Evolutionary conservation across 2,113 vertebrate species (phyloP), one percentile per base, ranked within the genome.

Genomic region (Catharus bicknelli): DNA sequence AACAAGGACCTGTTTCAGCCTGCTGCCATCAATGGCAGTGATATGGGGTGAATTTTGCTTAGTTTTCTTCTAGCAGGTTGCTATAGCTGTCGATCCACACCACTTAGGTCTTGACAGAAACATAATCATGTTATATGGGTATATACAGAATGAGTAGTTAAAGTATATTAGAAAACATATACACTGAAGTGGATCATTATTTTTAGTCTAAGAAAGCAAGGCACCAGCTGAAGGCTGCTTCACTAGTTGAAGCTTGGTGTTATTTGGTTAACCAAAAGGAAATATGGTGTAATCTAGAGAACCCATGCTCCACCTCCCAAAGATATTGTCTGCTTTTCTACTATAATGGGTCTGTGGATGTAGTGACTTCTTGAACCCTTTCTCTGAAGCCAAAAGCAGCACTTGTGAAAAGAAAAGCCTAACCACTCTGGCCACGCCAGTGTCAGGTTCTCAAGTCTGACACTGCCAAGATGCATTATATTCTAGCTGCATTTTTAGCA

Each of bases 401-500:
- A 32, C 38, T 74, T 18, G 6, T 72, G 63, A 86, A 93, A 95
- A 93, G 66, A 90, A 94, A 95, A 94, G 62, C 81, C 51, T 47
- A 19, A 82, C 69, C 38, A 77, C 32, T 50, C 54, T 22, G 55
- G 70, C 70, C 85, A 86, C 53, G 10, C 62, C 69, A 72, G 38
- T 83, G 83, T 80, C 90, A 86, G 55, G 50, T 80, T 90, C 96
- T 95, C 68, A 42, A 63, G 40, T 66, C 88, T 89, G 55, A 73
- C 32, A 55, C 88, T 75, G 84, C 69, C 88, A 77, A 76, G 38
- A 55, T 11, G 68, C 59, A 70, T 83, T 88, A 51, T 38, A 67
- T 86, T 88, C 94, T 66, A 40, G 67, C 73, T 95, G 76, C 83
- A 85, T 94, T 95, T 96, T 94, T 89, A 94, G 88, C 87, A 95